Base-by-base conservation (phyloP, 2,888 invertebrate genomes). In the Dasypogon diadema region DNA sequence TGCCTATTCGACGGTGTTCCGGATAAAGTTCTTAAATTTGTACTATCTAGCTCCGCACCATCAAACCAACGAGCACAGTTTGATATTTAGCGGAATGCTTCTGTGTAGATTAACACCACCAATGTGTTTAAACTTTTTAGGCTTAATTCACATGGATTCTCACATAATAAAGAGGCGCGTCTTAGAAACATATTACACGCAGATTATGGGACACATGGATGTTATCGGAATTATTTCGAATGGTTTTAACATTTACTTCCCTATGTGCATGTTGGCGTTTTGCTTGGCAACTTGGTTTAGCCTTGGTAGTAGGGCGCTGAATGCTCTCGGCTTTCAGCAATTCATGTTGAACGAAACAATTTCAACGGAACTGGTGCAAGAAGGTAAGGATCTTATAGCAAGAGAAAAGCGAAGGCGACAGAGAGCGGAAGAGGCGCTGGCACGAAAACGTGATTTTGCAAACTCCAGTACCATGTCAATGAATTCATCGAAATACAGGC, bases 121-220 rank as follows among this genome's bases (percentile, higher is more conserved):
- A 2, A 92, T 99, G 89, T 99, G 99, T 86, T 90, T 99, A 58
- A 99, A 99, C 87, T 99, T 99, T 85, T 89, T 99, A 68, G 96
- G 99, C 34, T 88, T 99, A 24, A 96, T 99, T 81, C 99, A 99
- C 83, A 95, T 99, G 93, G 99, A 99, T 86, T 98, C 97, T 42
- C 97, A 98, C 82, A 92, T 97, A 73, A 95, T 96, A 77, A 92
- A 92, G 80, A 89, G 90, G 79, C 90, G 90, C 79, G 89, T 93
- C 54, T 88, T 92, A 87, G 98, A 95, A 87, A 99, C 99, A 0
- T 92, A 95, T 81, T 99, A 99, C 83, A 99, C 99, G 0, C 93
- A 95, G 91, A 95, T 98, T 81, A 99, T 99, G 99, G 99, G 99
- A 0, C 99, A 99, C 85, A 96, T 99, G 97, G 98, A 99, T 86